These are phyloP conservation scores for Caradrina clavipalpis DNA, from an alignment of 2,888 invertebrate genomes.

Conservation along the genomic window DNA sequence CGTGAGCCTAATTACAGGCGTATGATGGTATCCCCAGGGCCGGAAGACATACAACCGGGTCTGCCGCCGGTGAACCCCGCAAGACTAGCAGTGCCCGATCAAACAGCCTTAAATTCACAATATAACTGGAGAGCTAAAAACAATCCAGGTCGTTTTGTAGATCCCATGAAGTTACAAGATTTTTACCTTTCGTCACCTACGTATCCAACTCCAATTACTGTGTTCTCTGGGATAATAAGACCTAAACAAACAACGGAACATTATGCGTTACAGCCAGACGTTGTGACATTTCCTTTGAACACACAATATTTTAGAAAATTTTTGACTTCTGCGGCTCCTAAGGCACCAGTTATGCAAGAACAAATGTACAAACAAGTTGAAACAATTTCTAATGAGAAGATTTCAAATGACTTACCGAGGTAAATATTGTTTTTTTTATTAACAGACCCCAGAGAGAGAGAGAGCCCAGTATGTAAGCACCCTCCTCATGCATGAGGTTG, in stretches of 20 bases:
- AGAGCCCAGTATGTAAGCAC: too few relatives aligned
- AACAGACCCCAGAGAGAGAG: too few relatives aligned
- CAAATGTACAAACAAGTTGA: constrained; percentile 16
- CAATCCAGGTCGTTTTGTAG: not conserved
- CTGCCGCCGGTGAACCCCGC: constrained; percentile 38
- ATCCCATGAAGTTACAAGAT: not conserved
- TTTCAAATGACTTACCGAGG: constrained; percentile 22
- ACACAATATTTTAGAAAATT: not conserved
- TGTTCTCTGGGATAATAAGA: constrained; percentile 13
- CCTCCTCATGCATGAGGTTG: too few relatives aligned
- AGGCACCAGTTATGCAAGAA: not conserved
- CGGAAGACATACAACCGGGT: not conserved
- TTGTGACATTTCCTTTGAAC: not conserved
- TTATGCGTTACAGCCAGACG: not conserved
- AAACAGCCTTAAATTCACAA: not conserved
- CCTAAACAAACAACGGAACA: constrained; percentile 5
- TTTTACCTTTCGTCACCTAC: constrained; percentile 22
- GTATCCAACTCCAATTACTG: constrained; percentile 53
- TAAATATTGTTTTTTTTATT: constrained; percentile 3
- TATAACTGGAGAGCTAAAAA: constrained; percentile 48
- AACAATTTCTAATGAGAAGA: constrained; percentile 33
- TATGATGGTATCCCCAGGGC: constrained; percentile 34
- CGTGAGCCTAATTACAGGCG: constrained; percentile 39
- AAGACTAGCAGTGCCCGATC: constrained; percentile 50
- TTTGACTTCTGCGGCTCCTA: not conserved